phyloP scores from a whole-genome alignment of 2,113 vertebrate species.

The Ammodytes dubius region DNA sequence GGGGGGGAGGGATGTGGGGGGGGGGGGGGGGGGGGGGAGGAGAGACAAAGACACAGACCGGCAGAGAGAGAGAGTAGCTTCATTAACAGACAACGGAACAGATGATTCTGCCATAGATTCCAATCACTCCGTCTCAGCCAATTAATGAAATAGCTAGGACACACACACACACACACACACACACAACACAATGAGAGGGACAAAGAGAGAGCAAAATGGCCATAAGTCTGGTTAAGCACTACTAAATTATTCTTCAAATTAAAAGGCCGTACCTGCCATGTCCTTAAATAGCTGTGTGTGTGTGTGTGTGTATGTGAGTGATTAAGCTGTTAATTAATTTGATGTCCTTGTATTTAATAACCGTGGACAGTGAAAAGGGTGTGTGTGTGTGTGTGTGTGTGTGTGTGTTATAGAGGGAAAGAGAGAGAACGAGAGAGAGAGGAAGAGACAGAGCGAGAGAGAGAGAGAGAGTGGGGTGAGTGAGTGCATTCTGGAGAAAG shows the following conservation, averaged over 20 bases:
- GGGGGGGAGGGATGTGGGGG: not conserved
- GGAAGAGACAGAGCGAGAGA: not conserved
- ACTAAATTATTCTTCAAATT: conserved; percentile 86
- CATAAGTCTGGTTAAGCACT: conserved; percentile 77
- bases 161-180: conserved; percentile 44
- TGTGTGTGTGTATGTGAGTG: conserved; percentile 26
- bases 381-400: conserved; percentile 28
- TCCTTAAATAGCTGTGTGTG: conserved; percentile 68
- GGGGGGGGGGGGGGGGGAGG: not conserved
- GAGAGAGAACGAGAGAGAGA: not conserved
- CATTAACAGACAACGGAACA: conserved; percentile 69
- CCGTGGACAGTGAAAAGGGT: conserved; percentile 50
- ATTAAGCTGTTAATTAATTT: conserved; percentile 82
- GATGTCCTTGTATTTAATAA: conserved; percentile 81
- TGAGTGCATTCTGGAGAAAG: conserved; percentile 26
- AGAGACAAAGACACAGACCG: not conserved
- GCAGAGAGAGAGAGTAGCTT: conserved; percentile 25
- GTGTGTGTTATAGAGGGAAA: not conserved
- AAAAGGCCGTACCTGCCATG: conserved; percentile 81
- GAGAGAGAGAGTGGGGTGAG: not conserved
- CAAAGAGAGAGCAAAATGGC: conserved; percentile 46
- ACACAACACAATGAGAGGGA: conserved; percentile 28
- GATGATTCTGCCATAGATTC: conserved; percentile 71
- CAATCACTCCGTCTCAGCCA: conserved; percentile 63
- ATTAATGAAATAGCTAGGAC: conserved; percentile 66